A percentile compares a stretch with the other conserved stretches of the same genome.
Evolutionary conservation across 2,113 vertebrate species (phyloP).

Genomic region (Periophthalmodon schlosseri): DNA sequence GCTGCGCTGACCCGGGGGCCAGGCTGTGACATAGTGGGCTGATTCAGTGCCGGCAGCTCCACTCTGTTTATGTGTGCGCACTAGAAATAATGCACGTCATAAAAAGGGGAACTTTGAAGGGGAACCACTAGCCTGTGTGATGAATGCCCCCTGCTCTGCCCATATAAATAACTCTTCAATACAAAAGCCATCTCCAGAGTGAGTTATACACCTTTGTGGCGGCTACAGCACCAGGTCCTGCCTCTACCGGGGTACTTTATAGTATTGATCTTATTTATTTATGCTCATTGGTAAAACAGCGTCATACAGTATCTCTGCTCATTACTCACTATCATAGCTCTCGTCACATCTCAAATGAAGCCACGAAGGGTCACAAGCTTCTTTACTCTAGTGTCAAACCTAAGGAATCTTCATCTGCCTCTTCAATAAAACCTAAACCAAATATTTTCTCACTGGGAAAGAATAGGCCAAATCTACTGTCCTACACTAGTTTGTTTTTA

Average conservation of each 20-base stretch:
- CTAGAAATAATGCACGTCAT: constrained; percentile 88
- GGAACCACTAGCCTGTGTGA: constrained; percentile 77
- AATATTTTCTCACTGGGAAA: neutral
- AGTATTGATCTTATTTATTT: constrained; percentile 10
- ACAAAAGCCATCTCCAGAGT: constrained; percentile 66
- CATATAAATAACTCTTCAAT: constrained; percentile 75
- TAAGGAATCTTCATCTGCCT: neutral
- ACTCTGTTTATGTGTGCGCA: constrained; percentile 86
- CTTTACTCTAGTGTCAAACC: neutral
- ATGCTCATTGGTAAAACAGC: constrained; percentile 12
- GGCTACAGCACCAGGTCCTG: constrained; percentile 60
- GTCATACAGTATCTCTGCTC: constrained; percentile 5
- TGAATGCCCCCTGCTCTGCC: constrained; percentile 71
- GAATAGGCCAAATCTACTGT: neutral
- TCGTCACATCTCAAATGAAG: neutral
- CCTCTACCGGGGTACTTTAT: constrained; percentile 51
- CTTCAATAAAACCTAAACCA: neutral
- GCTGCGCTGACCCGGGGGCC: constrained; percentile 82
- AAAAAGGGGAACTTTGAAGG: constrained; percentile 81
- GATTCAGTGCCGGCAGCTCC: constrained; percentile 81
- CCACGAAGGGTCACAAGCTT: neutral
- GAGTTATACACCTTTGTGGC: constrained; percentile 71
- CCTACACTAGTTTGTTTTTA: neutral
- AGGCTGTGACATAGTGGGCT: constrained; percentile 83
- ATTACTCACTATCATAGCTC: constrained; percentile 9